Percentiles rank a stretch among this genome's conserved stretches.
Evolutionary conservation across 1,140 invertebrate genomes (phyloP).

Genomic region (Penaeus japonicus): DNA sequence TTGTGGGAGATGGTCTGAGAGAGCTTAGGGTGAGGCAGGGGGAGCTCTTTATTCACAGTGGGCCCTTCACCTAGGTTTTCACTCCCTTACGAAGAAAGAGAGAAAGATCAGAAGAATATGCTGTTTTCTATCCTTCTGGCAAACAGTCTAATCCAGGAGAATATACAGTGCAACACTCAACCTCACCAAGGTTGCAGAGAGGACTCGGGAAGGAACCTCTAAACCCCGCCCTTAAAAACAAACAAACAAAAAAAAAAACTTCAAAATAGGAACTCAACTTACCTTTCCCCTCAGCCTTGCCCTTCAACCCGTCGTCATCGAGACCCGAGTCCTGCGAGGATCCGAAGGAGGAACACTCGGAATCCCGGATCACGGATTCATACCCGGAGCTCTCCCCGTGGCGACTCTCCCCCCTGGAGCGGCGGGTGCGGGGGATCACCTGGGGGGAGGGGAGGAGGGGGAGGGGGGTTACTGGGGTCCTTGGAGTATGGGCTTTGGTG

Average conservation of each 20-base stretch:
- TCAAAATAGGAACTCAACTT: background rate
- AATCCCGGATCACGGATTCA: slow-evolving; percentile 84
- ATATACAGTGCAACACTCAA: slow-evolving; percentile 14
- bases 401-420: slow-evolving; percentile 57
- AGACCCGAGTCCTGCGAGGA: slow-evolving; percentile 79
- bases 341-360: slow-evolving; percentile 74
- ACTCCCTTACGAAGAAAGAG: slow-evolving; percentile 47
- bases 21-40: too few species aligned
- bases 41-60: background rate
- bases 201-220: too few species aligned
- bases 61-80: slow-evolving; percentile 38
- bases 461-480: too few species aligned
- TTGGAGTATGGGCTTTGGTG: too few species aligned
- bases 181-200: background rate
- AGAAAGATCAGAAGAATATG: slow-evolving; percentile 40
- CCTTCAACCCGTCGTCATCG: slow-evolving; percentile 57
- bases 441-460: background rate
- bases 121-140: slow-evolving; percentile 10
- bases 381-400: slow-evolving; percentile 85
- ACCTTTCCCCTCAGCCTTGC: slow-evolving; percentile 45
- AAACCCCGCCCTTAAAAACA: too few species aligned
- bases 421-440: slow-evolving; percentile 47
- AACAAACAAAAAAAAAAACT: too few species aligned
- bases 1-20: background rate
- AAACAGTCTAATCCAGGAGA: background rate